Percentiles rank a stretch among this genome's conserved stretches.
These are phyloP conservation scores for Hydriomena furcata DNA, from an alignment of 2,888 invertebrate species.

Conservation along the genomic window DNA sequence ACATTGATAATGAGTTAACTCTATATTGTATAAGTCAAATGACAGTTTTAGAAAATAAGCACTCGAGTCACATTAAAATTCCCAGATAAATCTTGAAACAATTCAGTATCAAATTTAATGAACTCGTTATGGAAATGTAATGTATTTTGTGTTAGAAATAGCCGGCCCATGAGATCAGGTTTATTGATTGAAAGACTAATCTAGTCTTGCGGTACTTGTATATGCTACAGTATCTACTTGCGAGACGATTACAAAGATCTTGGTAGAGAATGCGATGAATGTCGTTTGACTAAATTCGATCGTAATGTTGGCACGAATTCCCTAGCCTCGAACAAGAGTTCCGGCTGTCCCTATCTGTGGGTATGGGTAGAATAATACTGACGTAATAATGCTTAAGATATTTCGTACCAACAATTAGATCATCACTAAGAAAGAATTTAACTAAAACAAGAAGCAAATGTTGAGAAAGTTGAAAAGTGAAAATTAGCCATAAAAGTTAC, in stretches of 20 bases:
- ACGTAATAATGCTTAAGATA: background rate
- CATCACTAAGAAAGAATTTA: too few relatives aligned
- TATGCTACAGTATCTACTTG: slow-evolving; percentile 12
- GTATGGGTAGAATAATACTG: slow-evolving; percentile 4
- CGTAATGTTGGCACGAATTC: slow-evolving; percentile 42
- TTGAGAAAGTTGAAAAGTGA: slow-evolving; percentile 22
- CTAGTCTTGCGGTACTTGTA: slow-evolving; percentile 11
- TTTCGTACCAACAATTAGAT: background rate
- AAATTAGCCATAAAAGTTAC: slow-evolving; percentile 18
- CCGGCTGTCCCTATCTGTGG: slow-evolving; percentile 38
- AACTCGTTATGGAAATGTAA: slow-evolving; percentile 12
- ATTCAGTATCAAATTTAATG: slow-evolving; percentile 2
- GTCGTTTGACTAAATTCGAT: slow-evolving; percentile 38
- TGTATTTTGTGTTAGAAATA: background rate
- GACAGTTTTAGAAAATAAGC: background rate
- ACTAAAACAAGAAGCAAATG: slow-evolving; percentile 10
- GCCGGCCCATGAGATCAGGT: slow-evolving; percentile 10
- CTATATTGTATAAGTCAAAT: background rate
- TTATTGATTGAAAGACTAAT: slow-evolving; percentile 1
- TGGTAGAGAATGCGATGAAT: slow-evolving; percentile 39
- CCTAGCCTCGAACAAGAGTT: slow-evolving; percentile 43
- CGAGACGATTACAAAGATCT: slow-evolving; percentile 21
- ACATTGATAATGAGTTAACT: slow-evolving; percentile 18
- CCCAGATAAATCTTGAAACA: background rate
- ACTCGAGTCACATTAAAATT: background rate